Base-by-base conservation (phyloP, 2,888 invertebrate genomes). In the Heteropelma amictum region DNA sequence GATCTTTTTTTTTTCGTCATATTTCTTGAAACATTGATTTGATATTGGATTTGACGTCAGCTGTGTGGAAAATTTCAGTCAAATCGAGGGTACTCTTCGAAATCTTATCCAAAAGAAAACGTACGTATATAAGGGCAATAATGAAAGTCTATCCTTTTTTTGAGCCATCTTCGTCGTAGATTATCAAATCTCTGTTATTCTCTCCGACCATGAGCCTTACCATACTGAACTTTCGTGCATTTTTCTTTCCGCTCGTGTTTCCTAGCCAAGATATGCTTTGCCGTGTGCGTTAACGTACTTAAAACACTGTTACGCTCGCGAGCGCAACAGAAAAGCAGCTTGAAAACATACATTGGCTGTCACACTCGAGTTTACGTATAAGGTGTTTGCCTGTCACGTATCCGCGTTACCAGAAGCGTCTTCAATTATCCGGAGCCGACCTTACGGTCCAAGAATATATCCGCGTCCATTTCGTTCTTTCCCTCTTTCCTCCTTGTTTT, bases 301-400 rank as follows among this genome's bases (percentile, higher is more conserved):
- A 45, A 63, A 75, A 42, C 71, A 56, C 67, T 63, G 67, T 70
- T 63, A 63, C 67, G 61, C 67, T 14, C 12, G 75, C 60, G 61
- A 40, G 67, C 40, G 35, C 49, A 58, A 72, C 56, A 40, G 74
- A 14, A 49, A 58, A 42, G 45, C 42, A 64, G 58, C 64, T 63
- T 65, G 65, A 69, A 49, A 74, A 70, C 76, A 70, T 63, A 68
- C 67, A 75, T 75, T 77, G 78, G 47, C 80, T 81, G 81, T 81
- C 83, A 82, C 74, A 79, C 76, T 81, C 78, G 75, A 58, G 71
- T 79, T 79, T 82, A 81, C 86, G 80, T 86, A 85, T 85, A 85
- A 83, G 85, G 86, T 84, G 83, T 82, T 84, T 81, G 81, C 83
- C 84, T 85, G 87, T 87, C 86, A 85, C 83, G 86, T 85, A 84